Conservation (phyloP, 2,113 vertebrate species). For the Myiozetetes cayanensis region DNA sequence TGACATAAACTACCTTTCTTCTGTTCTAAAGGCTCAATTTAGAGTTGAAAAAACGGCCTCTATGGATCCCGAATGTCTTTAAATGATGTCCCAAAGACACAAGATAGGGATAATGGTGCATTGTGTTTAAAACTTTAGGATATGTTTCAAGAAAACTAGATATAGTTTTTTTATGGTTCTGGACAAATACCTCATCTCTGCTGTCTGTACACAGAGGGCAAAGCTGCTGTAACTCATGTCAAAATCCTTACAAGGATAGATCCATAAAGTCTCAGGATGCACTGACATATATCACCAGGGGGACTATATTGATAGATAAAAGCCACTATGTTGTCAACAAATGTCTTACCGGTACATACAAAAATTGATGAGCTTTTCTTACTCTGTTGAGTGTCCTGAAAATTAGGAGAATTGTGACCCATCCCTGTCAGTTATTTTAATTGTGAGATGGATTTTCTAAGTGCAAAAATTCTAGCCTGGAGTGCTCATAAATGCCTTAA, state of each 20-base stretch:
- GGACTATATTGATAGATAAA: constrained; percentile 51
- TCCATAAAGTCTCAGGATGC: constrained; percentile 49
- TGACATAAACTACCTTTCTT: not conserved
- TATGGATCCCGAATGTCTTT: not conserved
- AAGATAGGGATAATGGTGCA: not conserved
- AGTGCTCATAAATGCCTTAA: not conserved
- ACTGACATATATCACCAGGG: not conserved
- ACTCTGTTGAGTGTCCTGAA: constrained; percentile 17
- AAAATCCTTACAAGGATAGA: constrained; percentile 43
- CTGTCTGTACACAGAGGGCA: not conserved
- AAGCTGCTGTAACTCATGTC: constrained; percentile 40
- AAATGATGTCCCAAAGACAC: not conserved
- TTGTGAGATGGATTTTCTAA: not conserved
- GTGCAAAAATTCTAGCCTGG: not conserved
- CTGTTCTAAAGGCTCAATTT: not conserved
- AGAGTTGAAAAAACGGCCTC: not conserved
- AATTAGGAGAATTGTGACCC: not conserved
- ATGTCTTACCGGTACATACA: constrained; percentile 2
- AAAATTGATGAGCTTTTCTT: constrained; percentile 52
- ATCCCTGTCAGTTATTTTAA: constrained; percentile 29
- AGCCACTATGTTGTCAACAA: constrained; percentile 27
- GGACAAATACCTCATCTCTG: not conserved
- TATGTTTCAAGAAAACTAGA: not conserved
- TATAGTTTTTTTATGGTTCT: not conserved
- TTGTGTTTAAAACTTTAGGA: constrained; percentile 7